Base-by-base conservation (phyloP, 92 coral and sea anemone species). In the Parazoanthus swiftii region DNA sequence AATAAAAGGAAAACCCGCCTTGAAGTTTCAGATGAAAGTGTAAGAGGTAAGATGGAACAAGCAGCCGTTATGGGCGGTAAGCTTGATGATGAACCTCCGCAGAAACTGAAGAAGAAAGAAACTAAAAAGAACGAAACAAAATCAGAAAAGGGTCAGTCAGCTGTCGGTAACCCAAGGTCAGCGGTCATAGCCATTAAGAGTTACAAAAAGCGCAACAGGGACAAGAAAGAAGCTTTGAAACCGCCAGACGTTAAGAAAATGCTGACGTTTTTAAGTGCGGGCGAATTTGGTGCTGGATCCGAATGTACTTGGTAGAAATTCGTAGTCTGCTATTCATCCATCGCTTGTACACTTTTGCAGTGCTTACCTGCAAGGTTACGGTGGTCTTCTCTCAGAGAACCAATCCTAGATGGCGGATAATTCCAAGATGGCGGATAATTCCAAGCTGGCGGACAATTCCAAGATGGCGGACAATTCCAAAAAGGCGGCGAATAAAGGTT, bases 121-220 rank as follows among this genome's bases (percentile, higher is more conserved):
- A 26, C 14, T n/a, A 70, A 46, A 26, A 84, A 26, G 42, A 84
- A 33, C 7, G 63, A 84, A 72, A 35, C 44, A 9, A 46, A 43
- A 16, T 36, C 50, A 46, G 87, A 35, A 35, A 84, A 48, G 6
- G 87, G 87, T n/a, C 66, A 84, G 66, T 71, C 79, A 29, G 78
- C 87, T 4, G 10, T 84, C 44, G 77, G 77, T 84, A 84, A 84
- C 74, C 78, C 79, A 7, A 74, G 68, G 48, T 84, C 87, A 46
- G 87, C 87, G 18, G 87, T 84, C 42, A 33, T 84, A 33, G 68
- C 87, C 46, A 84, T 84, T 15, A 84, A 70, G 50, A 70, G 13
- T 84, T 70, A 25, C 46, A 84, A 71, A 26, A 84, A 84, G 11
- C 43, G 63, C 6, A 7, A 42, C 80, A 82, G 23, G 25, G 44